Base-by-base conservation (phyloP, 2,113 vertebrate species). In the Trochalopteron elliotii region DNA sequence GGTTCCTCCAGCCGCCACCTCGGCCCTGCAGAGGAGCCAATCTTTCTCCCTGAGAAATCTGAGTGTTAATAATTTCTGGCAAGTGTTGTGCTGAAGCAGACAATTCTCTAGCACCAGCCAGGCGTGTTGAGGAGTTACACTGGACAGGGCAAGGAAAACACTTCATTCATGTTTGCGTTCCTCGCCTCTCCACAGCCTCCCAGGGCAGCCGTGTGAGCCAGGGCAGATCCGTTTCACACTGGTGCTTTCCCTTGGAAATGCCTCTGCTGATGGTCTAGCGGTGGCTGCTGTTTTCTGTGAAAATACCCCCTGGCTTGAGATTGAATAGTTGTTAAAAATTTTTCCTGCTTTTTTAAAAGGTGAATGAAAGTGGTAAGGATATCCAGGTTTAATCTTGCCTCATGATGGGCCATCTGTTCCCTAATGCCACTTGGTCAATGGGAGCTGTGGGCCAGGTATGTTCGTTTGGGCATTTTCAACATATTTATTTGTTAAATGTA, bases 61-160 rank as follows among this genome's bases (percentile, higher is more conserved):
- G 68, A 83, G 93, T 10, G 63, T 90, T 96, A 96, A 91, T 93
- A 67, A 96, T 80, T 96, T 57, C 92, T 96, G 95, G 87, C 96
- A 94, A 68, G 95, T 70, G 90, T 91, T 93, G 82, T 94, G 84
- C 93, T 93, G 84, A 93, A 92, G 91, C 91, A 90, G 87, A 83
- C 79, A 28, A 49, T 85, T 93, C 57, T 70, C 68, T 78, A 70
- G 40, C 0, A 0, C 27, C 70, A 83, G 87, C 74, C 91, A 65
- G 94, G 84, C 70, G 1, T 39, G 75, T 2, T 82, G 87, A 87
- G 87, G 85, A 93, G 94, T 90, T 88, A 10, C 68, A 15, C 39
- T 74, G 93, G 91, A 37, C 90, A 74, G 75, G 13, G 47, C 75
- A 90, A 92, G 83, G 90, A 70, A 92, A 84, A 90, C 68, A 44